Percentiles rank a stretch among this genome's conserved stretches.
These are phyloP conservation scores for Sturnus vulgaris DNA, from an alignment of 2,113 vertebrate genomes.

Conservation along the genomic window DNA sequence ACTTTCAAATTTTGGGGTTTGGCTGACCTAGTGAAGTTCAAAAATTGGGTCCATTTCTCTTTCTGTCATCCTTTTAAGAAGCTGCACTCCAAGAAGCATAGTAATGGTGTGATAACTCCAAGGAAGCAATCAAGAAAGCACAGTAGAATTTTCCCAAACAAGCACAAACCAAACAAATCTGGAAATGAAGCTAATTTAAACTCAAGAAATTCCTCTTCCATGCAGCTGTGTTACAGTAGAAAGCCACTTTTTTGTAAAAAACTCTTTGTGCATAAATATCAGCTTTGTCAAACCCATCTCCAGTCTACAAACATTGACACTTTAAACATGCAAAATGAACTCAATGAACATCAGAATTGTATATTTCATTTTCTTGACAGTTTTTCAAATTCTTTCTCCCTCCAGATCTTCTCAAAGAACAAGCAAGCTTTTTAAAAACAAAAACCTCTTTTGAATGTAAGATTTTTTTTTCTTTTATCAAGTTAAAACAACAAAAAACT, in stretches of 20 bases:
- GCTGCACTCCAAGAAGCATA: not conserved
- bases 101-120: not conserved
- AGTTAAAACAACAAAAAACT: not conserved
- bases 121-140: not conserved
- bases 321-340: not conserved
- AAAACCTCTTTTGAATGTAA: not conserved
- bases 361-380: not conserved
- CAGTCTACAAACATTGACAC: not conserved
- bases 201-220: not conserved
- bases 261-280: accelerated
- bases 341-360: not conserved
- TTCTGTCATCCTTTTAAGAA: not conserved
- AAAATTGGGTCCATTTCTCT: not conserved
- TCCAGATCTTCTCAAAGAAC: not conserved
- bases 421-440: not conserved
- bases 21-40: not conserved
- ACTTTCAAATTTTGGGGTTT: not conserved
- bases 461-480: not conserved
- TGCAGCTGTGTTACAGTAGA: not conserved
- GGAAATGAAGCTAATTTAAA: not conserved
- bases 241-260: not conserved
- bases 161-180: not conserved
- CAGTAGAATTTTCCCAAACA: not conserved
- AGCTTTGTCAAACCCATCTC: not conserved
- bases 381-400: not conserved